These are phyloP conservation scores for Oostethus manadensis DNA, from an alignment of 2,113 vertebrate species.

Conservation along the genomic window DNA sequence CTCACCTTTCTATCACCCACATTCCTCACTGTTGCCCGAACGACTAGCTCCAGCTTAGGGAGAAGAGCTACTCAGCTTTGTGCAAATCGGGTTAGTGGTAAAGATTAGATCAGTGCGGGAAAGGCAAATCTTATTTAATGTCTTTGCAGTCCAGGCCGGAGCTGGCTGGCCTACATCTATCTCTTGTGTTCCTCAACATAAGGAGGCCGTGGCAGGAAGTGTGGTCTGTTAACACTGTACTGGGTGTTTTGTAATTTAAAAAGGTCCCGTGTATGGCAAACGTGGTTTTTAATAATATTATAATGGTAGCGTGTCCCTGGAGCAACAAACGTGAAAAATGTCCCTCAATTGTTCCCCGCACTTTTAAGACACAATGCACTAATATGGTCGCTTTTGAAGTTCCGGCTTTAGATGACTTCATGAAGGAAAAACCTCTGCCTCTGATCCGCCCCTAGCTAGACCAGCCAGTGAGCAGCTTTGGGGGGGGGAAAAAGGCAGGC, in stretches of 20 bases:
- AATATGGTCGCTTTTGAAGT: too few relatives aligned
- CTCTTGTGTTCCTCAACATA: slow-evolving; percentile 6
- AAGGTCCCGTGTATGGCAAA: too few relatives aligned
- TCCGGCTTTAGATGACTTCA: too few relatives aligned
- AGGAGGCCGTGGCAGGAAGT: slow-evolving; percentile 12
- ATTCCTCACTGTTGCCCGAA: slow-evolving; percentile 53
- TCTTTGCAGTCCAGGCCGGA: slow-evolving; percentile 31
- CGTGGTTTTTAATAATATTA: too few relatives aligned
- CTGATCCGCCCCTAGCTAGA: too few relatives aligned
- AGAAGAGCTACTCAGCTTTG: slow-evolving; percentile 60
- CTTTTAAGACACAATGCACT: too few relatives aligned
- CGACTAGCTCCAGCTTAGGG: slow-evolving; percentile 26
- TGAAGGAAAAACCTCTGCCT: too few relatives aligned
- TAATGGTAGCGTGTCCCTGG: too few relatives aligned
- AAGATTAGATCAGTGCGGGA: slow-evolving; percentile 58
- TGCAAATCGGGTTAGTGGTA: slow-evolving; percentile 66
- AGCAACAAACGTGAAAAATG: too few relatives aligned
- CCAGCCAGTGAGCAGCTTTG: too few relatives aligned
- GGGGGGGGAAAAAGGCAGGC: too few relatives aligned
- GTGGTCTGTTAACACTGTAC: slow-evolving; percentile 26
- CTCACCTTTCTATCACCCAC: slow-evolving; percentile 56
- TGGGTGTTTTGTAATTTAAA: background rate
- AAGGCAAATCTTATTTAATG: slow-evolving; percentile 63
- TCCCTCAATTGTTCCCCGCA: too few relatives aligned
- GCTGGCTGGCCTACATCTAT: slow-evolving; percentile 43